A percentile compares a stretch with the other conserved stretches of the same genome.
Conservation (phyloP, 2,888 invertebrate genomes). For the Amphimallon solstitiale region DNA sequence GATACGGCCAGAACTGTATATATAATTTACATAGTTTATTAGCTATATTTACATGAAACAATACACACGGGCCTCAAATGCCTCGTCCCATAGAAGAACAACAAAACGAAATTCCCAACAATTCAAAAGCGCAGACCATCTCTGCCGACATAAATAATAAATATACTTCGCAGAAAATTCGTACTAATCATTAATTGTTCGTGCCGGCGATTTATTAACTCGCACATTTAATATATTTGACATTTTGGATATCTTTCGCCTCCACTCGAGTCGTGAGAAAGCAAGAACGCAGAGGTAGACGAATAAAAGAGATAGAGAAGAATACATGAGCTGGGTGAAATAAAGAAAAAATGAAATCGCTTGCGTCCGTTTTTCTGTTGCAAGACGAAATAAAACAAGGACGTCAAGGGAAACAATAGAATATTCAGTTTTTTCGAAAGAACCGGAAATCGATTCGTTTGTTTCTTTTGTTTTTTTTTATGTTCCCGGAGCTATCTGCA, state of each 20-base stretch:
- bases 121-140: neutral
- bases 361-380: neutral
- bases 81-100: no score
- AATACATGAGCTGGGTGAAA: neutral
- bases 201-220: conserved; percentile 35
- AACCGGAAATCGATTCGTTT: conserved; percentile 31
- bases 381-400: neutral
- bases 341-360: neutral
- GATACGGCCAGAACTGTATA: no score
- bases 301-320: no score
- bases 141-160: conserved; percentile 34
- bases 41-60: no score
- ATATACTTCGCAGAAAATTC: conserved; percentile 37
- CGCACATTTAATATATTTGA: conserved; percentile 20
- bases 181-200: conserved; percentile 39
- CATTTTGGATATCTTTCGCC: neutral
- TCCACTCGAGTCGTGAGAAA: no score
- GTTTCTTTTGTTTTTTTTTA: conserved; percentile 16
- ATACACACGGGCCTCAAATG: no score
- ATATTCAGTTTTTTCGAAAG: conserved; percentile 1
- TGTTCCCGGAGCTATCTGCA: conserved; percentile 3
- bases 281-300: no score
- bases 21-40: no score
- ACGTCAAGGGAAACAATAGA: neutral
- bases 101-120: no score